Evolutionary conservation across 2,797 vertebrate species (phyloP).

Genomic region (Acanthurus lineatus): DNA sequence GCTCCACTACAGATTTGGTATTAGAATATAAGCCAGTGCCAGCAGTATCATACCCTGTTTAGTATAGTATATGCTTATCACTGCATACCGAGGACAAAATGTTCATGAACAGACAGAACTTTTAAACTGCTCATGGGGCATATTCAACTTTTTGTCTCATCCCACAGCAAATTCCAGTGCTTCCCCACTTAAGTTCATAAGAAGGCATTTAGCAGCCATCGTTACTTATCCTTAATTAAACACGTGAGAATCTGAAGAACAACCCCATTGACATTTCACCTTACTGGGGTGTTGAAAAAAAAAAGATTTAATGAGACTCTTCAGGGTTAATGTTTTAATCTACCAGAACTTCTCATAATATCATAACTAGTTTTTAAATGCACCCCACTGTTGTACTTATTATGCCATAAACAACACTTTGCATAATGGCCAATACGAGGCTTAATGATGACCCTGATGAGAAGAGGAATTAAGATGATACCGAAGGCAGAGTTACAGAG

Average conservation of each 20-base stretch:
- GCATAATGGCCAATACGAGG: conserved; percentile 38
- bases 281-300: neutral
- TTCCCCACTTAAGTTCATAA: conserved; percentile 1
- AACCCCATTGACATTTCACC: neutral
- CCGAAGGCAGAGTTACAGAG: conserved; percentile 33
- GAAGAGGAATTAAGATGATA: conserved; percentile 49
- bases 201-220: neutral
- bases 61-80: conserved; percentile 65
- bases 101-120: conserved; percentile 39
- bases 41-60: conserved; percentile 58
- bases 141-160: conserved; percentile 30
- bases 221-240: conserved; percentile 27
- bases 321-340: conserved; percentile 42
- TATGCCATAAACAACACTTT: conserved; percentile 50
- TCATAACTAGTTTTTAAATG: conserved; percentile 49
- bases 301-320: conserved; percentile 25
- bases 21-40: conserved; percentile 61
- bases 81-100: conserved; percentile 45
- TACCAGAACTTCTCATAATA: conserved; percentile 21
- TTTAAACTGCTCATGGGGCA: conserved; percentile 45
- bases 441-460: conserved; percentile 58
- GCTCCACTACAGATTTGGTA: conserved; percentile 59
- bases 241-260: conserved; percentile 10
- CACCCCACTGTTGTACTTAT: conserved; percentile 25
- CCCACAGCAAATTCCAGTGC: neutral